Conservation (phyloP, 2,888 invertebrate species). For the Julus scandinavius region DNA sequence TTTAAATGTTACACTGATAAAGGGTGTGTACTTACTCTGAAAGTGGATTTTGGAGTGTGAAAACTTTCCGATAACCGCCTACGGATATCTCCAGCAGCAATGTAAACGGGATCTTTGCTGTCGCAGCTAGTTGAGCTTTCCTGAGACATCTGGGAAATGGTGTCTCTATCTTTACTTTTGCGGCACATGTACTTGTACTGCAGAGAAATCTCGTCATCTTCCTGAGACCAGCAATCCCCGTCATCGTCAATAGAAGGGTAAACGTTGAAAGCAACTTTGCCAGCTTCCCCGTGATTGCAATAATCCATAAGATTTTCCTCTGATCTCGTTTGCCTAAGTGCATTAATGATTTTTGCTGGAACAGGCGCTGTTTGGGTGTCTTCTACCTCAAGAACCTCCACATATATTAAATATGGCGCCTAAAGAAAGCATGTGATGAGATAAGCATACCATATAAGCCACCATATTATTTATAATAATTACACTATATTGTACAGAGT, state of each 20-base stretch:
- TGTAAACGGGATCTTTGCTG: conserved; percentile 76
- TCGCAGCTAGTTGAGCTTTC: conserved; percentile 76
- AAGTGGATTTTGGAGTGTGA: conserved; percentile 73
- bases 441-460: too few species aligned
- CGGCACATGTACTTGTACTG: conserved; percentile 69
- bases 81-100: conserved; percentile 87
- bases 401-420: conserved; percentile 98
- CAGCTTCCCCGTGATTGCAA: conserved; percentile 60
- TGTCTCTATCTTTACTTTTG: conserved; percentile 71
- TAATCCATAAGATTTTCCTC: conserved; percentile 83
- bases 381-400: conserved; percentile 92
- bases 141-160: conserved; percentile 89
- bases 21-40: conserved; percentile 64
- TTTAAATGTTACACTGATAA: too few species aligned
- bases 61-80: conserved; percentile 83
- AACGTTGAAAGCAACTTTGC: conserved; percentile 68
- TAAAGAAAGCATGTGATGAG: conserved; percentile 62
- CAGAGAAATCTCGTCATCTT: conserved; percentile 91
- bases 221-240: conserved; percentile 92
- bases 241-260: conserved; percentile 71
- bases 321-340: conserved; percentile 88
- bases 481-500: too few species aligned
- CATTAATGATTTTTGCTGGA: conserved; percentile 78
- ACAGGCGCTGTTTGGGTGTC: conserved; percentile 85
- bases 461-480: too few species aligned